Percentiles rank a stretch among this genome's conserved stretches.
These are phyloP conservation scores for Myiothlypis coronata DNA, from an alignment of 2,797 vertebrate species.

Conservation along the genomic window DNA sequence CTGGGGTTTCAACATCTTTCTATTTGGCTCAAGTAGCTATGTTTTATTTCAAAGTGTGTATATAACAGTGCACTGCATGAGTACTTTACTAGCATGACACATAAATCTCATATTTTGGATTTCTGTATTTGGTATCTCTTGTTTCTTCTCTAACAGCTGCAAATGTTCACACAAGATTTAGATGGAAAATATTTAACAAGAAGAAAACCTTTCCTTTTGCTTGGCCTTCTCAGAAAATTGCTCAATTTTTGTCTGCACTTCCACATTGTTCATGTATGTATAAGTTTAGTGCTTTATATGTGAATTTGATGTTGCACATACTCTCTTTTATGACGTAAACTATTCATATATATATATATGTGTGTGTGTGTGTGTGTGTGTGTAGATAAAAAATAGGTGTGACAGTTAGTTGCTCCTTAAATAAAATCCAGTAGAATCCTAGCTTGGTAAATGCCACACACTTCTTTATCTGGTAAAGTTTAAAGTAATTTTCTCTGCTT, in stretches of 20 bases:
- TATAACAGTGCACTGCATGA: not conserved
- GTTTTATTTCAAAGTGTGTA: not conserved
- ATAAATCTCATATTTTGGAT: not conserved
- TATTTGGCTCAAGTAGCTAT: not conserved
- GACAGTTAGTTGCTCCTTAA: not conserved
- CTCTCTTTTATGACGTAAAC: not conserved
- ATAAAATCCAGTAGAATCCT: not conserved
- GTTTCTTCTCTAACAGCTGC: not conserved
- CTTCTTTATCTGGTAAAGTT: not conserved
- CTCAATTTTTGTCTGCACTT: not conserved
- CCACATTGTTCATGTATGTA: not conserved
- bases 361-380: too few species aligned
- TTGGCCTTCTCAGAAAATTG: not conserved
- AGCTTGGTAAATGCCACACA: not conserved
- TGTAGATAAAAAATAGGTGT: not conserved
- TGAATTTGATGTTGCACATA: not conserved
- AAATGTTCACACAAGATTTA: not conserved
- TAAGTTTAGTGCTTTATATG: not conserved
- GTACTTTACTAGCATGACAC: not conserved
- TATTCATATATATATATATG: not conserved
- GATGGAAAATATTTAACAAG: not conserved
- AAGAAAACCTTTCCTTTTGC: not conserved
- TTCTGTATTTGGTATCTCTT: not conserved
- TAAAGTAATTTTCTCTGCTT: not conserved
- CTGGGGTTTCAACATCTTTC: not conserved